Percentiles rank a stretch among this genome's conserved stretches.
Conservation (phyloP, 2,797 vertebrate species). For the Alectoris magna region DNA sequence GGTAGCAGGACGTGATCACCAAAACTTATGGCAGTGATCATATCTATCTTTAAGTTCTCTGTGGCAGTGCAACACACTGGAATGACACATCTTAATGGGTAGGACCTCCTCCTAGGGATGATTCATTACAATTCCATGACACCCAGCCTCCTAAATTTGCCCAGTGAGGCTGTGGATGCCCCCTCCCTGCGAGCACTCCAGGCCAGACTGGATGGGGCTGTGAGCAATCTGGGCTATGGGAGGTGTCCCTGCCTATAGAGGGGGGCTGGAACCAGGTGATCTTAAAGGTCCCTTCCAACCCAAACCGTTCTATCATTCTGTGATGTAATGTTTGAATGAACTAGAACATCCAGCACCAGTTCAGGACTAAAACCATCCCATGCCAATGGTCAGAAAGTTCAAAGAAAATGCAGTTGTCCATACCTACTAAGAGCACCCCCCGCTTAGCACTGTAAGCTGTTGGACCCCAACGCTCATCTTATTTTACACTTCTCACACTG, state of each 20-base stretch:
- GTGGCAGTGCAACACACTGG: neutral
- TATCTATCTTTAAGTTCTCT: neutral
- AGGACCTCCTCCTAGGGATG: neutral
- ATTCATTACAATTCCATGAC: neutral
- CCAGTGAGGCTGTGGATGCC: no score
- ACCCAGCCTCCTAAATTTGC: neutral
- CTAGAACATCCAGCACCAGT: neutral
- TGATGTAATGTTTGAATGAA: neutral
- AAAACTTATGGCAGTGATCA: neutral
- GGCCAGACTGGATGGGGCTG: no score
- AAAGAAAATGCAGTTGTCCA: neutral
- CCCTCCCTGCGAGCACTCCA: no score
- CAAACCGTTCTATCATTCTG: no score
- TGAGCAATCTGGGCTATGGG: no score
- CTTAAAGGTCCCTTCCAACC: no score
- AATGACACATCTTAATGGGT: neutral
- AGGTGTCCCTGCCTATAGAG: no score
- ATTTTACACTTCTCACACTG: neutral
- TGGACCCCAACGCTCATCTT: rapidly evolving
- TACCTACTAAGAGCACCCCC: neutral
- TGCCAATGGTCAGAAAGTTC: neutral
- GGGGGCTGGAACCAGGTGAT: no score
- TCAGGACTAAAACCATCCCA: neutral
- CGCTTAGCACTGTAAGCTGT: neutral
- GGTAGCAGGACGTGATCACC: neutral